Percentiles rank a stretch among this genome's conserved stretches.
These are phyloP conservation scores for Tetragonula carbonaria DNA, from an alignment of 2,888 invertebrate genomes.

Conservation along the genomic window DNA sequence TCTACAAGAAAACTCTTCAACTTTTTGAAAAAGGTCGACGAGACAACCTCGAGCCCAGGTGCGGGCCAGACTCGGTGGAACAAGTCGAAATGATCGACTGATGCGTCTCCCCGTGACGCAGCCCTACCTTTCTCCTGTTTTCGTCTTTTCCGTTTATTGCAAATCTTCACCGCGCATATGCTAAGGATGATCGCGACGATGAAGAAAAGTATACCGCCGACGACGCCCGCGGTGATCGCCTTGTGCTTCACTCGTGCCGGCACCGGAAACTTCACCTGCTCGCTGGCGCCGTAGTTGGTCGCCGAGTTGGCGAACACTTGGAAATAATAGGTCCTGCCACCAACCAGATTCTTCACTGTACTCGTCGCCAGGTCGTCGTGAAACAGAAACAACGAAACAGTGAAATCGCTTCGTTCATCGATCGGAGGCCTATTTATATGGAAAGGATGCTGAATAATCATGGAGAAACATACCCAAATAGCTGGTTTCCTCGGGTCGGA, in stretches of 20 bases:
- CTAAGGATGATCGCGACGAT: slow-evolving; percentile 98
- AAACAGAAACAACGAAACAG: slow-evolving; percentile 6
- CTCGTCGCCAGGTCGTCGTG: neutral
- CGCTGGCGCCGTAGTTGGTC: slow-evolving; percentile 94
- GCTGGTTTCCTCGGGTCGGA: slow-evolving; percentile 94
- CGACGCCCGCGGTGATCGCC: slow-evolving; percentile 98
- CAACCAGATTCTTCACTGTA: slow-evolving; percentile 95
- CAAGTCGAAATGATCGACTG: neutral
- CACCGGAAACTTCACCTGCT: slow-evolving; percentile 94
- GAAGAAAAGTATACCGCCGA: slow-evolving; percentile 98
- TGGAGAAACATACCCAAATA: slow-evolving; percentile 88
- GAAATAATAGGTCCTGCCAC: slow-evolving; percentile 96
- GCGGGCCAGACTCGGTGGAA: slow-evolving; percentile 67
- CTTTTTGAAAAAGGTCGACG: slow-evolving; percentile 20
- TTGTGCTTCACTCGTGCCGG: slow-evolving; percentile 96
- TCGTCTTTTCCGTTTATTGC: slow-evolving; percentile 98
- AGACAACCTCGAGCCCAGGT: slow-evolving; percentile 71
- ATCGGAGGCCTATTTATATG: no score
- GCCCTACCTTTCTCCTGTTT: slow-evolving; percentile 97
- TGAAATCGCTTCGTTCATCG: neutral
- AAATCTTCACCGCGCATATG: slow-evolving; percentile 98
- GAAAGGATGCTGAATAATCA: no score
- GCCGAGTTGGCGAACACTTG: slow-evolving; percentile 95
- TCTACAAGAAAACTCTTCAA: no score
- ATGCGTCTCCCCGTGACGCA: slow-evolving; percentile 30